These are phyloP conservation scores for Haliclona indistincta DNA, from an alignment of 37 sponge, comb jelly and placozoan species.

Conservation along the genomic window DNA sequence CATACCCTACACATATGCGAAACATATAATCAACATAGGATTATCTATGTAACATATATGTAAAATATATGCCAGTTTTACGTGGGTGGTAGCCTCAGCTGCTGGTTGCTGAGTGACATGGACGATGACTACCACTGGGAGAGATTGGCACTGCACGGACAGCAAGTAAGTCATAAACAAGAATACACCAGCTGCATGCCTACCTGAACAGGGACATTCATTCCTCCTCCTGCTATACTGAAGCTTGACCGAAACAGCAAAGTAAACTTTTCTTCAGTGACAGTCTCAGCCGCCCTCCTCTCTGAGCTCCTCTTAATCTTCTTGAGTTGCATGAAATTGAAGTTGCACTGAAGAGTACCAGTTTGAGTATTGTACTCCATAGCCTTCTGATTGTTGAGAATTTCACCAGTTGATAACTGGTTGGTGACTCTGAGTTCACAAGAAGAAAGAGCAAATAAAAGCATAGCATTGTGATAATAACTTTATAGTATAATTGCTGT, in stretches of 20 bases:
- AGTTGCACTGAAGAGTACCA: constrained; percentile 56
- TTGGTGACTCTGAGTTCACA: constrained; percentile 48
- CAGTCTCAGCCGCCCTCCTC: constrained; percentile 74
- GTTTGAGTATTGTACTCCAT: constrained; percentile 77
- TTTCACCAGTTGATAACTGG: constrained; percentile 46
- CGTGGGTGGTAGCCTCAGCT: constrained; percentile 97
- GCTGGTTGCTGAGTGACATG: constrained; percentile 92
- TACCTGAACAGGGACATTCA: constrained; percentile 60
- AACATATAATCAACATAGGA: too few relatives aligned
- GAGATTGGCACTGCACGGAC: constrained; percentile 23
- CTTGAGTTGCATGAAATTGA: constrained; percentile 78
- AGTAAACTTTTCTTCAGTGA: constrained; percentile 93
- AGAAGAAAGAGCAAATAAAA: too few relatives aligned
- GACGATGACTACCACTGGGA: constrained; percentile 95
- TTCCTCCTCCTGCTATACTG: constrained; percentile 69
- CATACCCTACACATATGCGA: too few relatives aligned
- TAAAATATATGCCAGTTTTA: too few relatives aligned
- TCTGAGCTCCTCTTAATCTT: constrained; percentile 74
- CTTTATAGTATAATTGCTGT: too few relatives aligned
- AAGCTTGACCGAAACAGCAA: constrained; percentile 83
- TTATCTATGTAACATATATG: too few relatives aligned
- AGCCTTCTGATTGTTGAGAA: constrained; percentile 70
- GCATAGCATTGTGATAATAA: too few relatives aligned
- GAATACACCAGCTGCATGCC: too few relatives aligned
- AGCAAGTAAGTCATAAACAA: background rate